Evolutionary conservation across 2,113 vertebrate species (phyloP), one percentile per base, ranked within the genome.

Genomic region (Sakesphorus luctuosus): DNA sequence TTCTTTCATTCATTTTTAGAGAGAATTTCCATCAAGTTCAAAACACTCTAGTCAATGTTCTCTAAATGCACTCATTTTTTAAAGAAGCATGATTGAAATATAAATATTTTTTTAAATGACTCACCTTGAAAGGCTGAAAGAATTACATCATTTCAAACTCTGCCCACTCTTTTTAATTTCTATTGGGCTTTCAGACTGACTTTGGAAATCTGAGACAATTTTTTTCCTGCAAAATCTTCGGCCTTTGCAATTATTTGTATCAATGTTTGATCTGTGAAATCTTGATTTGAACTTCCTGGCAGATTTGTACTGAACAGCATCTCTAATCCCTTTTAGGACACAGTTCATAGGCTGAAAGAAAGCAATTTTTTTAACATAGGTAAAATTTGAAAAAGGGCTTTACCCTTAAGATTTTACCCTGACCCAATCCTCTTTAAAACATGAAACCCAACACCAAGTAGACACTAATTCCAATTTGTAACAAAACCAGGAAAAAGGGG

Each of bases 381-480:
- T 50, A 95, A 97, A 76, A 86, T 93, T 91, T 88, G 67, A 7
- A 59, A 81, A 87, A 65, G n/a, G 40, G 33, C 71, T 89, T 97
- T 96, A 94, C 92, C 77, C 29, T 65, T 81, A 95, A 96, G 87
- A 84, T 89, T 92, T 93, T 77, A 52, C 63, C 85, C 44, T 72
- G 84, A 76, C 77, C 67, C 80, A 93, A 72, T 96, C 83, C 89
- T 94, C 93, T 93, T 87, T 94, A 85, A 84, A 92, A 96, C 86
- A 92, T 1, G 68, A 97, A 95, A 97, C 66, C 47, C 77, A 94
- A 92, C 75, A 75, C 84, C 67, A 91, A 86, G 84, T 68, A 96
- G 97, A 93, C 91, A 92, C 69, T 97, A 97, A 98, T 97, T 97
- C 95, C 93, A 97, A 95, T 97, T 91, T 95, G 91, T 96, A 97